Evolutionary conservation across 2,113 vertebrate genomes (phyloP), one percentile per base, ranked within the genome.

Genomic region (Coregonus clupeaformis): DNA sequence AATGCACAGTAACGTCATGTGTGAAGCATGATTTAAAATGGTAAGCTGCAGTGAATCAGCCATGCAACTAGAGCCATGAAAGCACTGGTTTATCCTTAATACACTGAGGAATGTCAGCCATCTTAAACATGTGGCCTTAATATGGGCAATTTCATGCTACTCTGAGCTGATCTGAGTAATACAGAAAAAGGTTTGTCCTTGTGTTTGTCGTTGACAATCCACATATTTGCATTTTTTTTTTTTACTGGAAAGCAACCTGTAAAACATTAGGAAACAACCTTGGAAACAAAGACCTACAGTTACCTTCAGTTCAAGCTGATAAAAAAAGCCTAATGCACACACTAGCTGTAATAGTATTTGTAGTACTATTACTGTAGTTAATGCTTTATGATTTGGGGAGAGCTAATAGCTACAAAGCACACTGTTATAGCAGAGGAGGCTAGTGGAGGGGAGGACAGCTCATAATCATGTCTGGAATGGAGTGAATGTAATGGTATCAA

Each of bases 101-200:
- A n/a, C n/a, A n/a, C n/a, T n/a, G n/a, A n/a, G n/a, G n/a, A n/a
- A n/a, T n/a, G n/a, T n/a, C n/a, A n/a, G n/a, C n/a, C n/a, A n/a
- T n/a, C n/a, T n/a, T n/a, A n/a, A n/a, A n/a, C n/a, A n/a, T n/a
- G n/a, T n/a, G n/a, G n/a, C n/a, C n/a, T n/a, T n/a, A n/a, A n/a
- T n/a, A n/a, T n/a, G n/a, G n/a, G n/a, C n/a, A n/a, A n/a, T n/a
- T n/a, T n/a, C n/a, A 83, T 77, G 63, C 64, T 49, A 36, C 60
- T 75, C 72, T 82, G 62, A 73, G 77, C 55, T 66, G 29, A 67
- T 72, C 73, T 59, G 9, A 78, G 27, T 27, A 27, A 27, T 27
- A 67, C 2, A 27, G 29, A 27, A n/a, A 1, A 59, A 59, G 4
- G 55, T 16, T n/a, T 59, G 55, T 59, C 14, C 12, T 20, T 7